Base-by-base conservation (phyloP, 2,888 invertebrate genomes). In the Stegana nigrithorax region DNA sequence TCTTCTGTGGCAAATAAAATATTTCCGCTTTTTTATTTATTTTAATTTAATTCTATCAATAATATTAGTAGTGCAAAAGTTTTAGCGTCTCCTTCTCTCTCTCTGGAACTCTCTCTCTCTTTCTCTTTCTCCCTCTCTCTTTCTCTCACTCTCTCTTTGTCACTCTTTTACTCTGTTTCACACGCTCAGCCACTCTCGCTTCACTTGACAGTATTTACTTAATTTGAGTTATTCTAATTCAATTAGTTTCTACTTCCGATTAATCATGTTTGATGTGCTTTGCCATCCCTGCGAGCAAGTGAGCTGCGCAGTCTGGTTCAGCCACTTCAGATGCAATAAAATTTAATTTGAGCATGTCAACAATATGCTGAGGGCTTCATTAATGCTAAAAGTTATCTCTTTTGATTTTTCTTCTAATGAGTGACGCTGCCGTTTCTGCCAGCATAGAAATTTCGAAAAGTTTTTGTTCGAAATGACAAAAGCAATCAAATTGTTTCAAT, bases 221-320 rank as follows among this genome's bases (percentile, higher is more conserved):
- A 78, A 80, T 78, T 73, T 78, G 71, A 75, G 78, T 78, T 80
- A 78, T 80, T 78, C 80, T 73, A 75, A 75, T 75, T 75, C 75
- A 75, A 75, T 75, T 75, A 78, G 73, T 67, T 69, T n/a, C 70
- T 64, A 64, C 78, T 73, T 71, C 70, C 71, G 78, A 76, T 75
- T 75, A 75, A 80, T 80, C 71, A 66, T 51, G 63, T 66, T 72
- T 56, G 57, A 59, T 64, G 62, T 62, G 61, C 57, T 12, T 53
- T 29, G 64, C 67, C 26, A 60, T 32, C 23, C 32, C 45, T 17
- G 26, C 59, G 10, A 23, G 19, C 26, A 10, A n/a, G 12, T 23
- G 14, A 21, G 12, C 56, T 32, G 19, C 26, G n/a, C 26, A 25
- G 5, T 53, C 12, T 25, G 36, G 42, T n/a, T 19, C 7, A 25